A percentile compares a stretch with the other conserved stretches of the same genome.
These are phyloP conservation scores for Tiliacea aurago DNA, from an alignment of 2,888 invertebrate genomes.

Conservation along the genomic window DNA sequence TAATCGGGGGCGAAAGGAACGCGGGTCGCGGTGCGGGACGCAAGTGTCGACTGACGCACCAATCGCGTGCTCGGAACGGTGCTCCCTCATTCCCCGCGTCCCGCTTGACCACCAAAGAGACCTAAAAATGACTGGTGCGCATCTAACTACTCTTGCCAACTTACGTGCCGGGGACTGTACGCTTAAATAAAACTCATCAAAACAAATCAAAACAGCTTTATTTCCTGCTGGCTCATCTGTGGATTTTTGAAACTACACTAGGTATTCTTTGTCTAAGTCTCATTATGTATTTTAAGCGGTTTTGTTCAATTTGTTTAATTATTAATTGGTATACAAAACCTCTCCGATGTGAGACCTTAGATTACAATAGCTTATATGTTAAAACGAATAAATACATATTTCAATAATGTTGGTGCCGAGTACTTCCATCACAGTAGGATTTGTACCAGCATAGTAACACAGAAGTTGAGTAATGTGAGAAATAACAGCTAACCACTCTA, in stretches of 20 bases:
- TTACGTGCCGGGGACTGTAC: no score
- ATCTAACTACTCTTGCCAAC: no score
- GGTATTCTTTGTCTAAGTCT: slow-evolving; percentile 74
- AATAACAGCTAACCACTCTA: slow-evolving; percentile 64
- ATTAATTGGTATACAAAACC: slow-evolving; percentile 70
- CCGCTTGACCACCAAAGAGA: no score
- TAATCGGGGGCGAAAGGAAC: no score
- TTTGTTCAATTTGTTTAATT: slow-evolving; percentile 66
- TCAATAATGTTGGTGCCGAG: slow-evolving; percentile 69
- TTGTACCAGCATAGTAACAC: slow-evolving; percentile 69
- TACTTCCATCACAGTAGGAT: slow-evolving; percentile 68
- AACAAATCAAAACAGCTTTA: slow-evolving; percentile 90
- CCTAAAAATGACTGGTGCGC: no score
- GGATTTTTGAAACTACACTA: slow-evolving; percentile 83
- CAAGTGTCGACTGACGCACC: no score
- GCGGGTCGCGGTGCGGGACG: no score
- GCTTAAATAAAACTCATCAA: slow-evolving; percentile 77
- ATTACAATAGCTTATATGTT: slow-evolving; percentile 70
- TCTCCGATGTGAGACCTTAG: slow-evolving; percentile 70
- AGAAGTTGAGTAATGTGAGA: slow-evolving; percentile 69
- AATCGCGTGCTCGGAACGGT: no score
- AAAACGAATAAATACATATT: slow-evolving; percentile 70
- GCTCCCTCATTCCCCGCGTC: no score
- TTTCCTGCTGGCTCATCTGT: slow-evolving; percentile 86
- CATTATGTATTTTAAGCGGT: slow-evolving; percentile 65